Percentiles rank a stretch among this genome's conserved stretches.
Conservation (phyloP, 2,113 vertebrate species). For the Calyptommatus sinebrachiatus region DNA sequence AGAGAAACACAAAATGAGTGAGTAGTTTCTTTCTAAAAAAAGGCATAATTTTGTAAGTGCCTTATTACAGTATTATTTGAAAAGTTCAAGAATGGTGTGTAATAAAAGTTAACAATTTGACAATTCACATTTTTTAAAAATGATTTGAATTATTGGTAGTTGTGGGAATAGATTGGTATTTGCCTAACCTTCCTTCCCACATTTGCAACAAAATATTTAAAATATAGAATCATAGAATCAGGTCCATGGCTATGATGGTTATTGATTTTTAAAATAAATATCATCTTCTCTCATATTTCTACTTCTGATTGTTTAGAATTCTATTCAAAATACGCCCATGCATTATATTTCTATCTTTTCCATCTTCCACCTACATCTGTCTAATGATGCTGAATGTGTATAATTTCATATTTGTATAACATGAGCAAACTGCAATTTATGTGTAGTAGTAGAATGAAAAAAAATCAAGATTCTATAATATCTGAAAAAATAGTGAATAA, state of each 20-base stretch:
- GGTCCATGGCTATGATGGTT: neutral
- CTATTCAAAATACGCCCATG: neutral
- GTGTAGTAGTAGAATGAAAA: too few relatives aligned
- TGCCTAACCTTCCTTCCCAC: too few relatives aligned
- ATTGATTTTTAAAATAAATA: neutral
- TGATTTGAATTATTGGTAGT: neutral
- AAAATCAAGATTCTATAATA: too few relatives aligned
- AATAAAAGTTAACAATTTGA: neutral
- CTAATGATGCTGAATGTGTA: too few relatives aligned
- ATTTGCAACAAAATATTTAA: neutral
- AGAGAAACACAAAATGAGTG: conserved; percentile 27
- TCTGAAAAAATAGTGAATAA: too few relatives aligned
- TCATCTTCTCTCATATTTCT: neutral
- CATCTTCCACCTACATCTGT: too few relatives aligned
- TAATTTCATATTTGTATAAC: too few relatives aligned
- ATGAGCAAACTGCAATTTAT: neutral
- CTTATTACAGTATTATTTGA: neutral
- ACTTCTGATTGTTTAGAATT: neutral
- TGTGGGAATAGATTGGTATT: neutral
- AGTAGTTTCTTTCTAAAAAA: neutral
- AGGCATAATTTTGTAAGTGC: neutral
- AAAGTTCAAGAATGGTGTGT: neutral
- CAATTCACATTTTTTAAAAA: conserved; percentile 3
- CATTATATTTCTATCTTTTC: neutral
- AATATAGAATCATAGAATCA: neutral